A percentile compares a stretch with the other conserved stretches of the same genome.
phyloP scores from a whole-genome alignment of 2,797 vertebrate species.

The Cryptoblepharus egeriae region DNA sequence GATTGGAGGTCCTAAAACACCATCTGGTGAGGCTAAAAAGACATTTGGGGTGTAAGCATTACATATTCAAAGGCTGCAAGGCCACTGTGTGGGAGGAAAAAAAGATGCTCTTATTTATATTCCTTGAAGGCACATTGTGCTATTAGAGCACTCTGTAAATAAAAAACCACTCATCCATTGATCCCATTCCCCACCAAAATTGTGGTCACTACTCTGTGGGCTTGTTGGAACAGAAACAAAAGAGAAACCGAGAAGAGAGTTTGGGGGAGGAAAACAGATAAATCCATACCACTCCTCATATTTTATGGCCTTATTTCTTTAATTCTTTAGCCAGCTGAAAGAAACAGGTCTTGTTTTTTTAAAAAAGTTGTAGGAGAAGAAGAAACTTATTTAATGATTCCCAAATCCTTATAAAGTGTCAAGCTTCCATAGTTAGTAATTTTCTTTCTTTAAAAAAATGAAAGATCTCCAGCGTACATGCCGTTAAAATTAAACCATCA shows the following conservation, averaged over 20 bases:
- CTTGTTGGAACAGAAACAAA: conserved; percentile 25
- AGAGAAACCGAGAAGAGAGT: neutral
- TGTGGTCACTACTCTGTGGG: conserved; percentile 11
- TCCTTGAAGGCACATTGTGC: neutral
- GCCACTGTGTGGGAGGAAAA: neutral
- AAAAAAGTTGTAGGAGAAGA: neutral
- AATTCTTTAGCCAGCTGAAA: neutral
- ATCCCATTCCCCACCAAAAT: neutral
- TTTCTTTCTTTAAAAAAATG: neutral
- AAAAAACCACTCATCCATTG: neutral
- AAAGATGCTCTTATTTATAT: neutral
- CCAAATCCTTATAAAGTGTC: neutral
- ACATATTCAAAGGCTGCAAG: neutral
- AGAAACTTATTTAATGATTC: neutral
- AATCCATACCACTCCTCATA: neutral
- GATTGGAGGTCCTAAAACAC: too few relatives aligned
- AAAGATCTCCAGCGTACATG: neutral
- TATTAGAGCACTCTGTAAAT: conserved; percentile 18
- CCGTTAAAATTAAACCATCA: conserved; percentile 14
- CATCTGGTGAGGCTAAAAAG: too few relatives aligned
- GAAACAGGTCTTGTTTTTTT: neutral
- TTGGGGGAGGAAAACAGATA: conserved; percentile 2
- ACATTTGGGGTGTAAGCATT: too few relatives aligned
- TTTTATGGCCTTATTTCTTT: neutral
- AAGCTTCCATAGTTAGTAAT: neutral